Conservation (phyloP, 2,888 invertebrate species). For the Minunthozetes semirufus region DNA sequence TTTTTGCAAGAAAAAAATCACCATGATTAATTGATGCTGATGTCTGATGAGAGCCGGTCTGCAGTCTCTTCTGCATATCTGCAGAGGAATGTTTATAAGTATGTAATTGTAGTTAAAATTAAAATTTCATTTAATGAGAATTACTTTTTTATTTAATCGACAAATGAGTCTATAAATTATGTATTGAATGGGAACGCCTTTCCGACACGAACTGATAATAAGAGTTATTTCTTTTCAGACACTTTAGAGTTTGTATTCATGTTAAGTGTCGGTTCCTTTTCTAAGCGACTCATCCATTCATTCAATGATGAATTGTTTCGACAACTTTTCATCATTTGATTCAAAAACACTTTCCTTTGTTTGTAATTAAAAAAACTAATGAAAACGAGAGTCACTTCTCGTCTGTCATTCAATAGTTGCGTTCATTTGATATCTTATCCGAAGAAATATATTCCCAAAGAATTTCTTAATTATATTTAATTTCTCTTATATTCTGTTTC, state of each 20-base stretch:
- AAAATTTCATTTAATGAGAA: neutral
- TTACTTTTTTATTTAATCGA: conserved; percentile 6
- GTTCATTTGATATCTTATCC: too few species aligned
- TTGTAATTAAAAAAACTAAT: neutral
- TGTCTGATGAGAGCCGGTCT: too few species aligned
- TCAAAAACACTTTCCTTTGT: neutral
- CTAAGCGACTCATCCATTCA: neutral
- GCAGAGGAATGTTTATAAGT: neutral
- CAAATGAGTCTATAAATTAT: conserved; percentile 21
- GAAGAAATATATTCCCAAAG: too few species aligned
- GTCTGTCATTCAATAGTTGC: neutral
- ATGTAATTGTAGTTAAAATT: neutral
- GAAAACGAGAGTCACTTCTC: neutral
- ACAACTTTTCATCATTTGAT: neutral
- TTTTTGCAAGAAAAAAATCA: too few species aligned
- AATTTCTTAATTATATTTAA: too few species aligned
- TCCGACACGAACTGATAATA: neutral
- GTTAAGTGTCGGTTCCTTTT: neutral
- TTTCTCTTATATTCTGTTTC: too few species aligned
- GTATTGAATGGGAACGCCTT: conserved; percentile 15
- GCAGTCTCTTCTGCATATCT: too few species aligned
- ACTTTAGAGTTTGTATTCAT: neutral
- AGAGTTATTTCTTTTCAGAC: neutral
- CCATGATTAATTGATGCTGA: too few species aligned
- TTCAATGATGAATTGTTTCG: neutral